phyloP scores from a whole-genome alignment of 2,797 vertebrate species.

The Molossus molossus region DNA sequence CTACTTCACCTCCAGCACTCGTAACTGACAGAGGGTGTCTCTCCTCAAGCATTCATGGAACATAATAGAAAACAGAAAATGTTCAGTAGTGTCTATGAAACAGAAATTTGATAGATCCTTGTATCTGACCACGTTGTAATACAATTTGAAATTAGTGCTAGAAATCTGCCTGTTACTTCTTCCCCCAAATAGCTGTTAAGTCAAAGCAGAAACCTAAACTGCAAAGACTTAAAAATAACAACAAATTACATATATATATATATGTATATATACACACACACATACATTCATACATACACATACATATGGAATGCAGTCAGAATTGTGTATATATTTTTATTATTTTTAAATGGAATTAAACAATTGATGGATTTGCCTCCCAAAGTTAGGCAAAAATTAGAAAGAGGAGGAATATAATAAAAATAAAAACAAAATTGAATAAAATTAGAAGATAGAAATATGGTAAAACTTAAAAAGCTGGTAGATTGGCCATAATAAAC shows the following conservation, averaged over 20 bases:
- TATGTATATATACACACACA: not conserved
- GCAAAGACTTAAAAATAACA: not conserved
- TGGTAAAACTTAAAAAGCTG: not conserved
- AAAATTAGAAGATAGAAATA: not conserved
- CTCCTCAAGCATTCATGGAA: not conserved
- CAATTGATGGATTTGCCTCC: not conserved
- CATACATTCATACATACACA: not conserved
- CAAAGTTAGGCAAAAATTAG: not conserved
- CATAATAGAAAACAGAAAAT: not conserved
- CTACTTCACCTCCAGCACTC: not conserved
- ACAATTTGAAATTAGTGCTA: not conserved
- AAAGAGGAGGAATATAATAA: not conserved
- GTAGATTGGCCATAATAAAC: not conserved
- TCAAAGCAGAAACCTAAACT: conserved; percentile 17
- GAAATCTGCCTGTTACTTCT: not conserved
- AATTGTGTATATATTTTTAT: not conserved
- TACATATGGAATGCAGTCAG: not conserved
- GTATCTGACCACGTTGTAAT: not conserved
- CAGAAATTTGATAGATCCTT: not conserved
- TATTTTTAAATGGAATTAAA: conserved; percentile 27
- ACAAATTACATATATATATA: not conserved
- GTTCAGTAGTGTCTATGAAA: not conserved
- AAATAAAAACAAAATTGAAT: not conserved
- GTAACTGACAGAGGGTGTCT: not conserved
- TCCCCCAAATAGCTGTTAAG: not conserved